Conservation (phyloP, 2,113 vertebrate genomes). For the Spilogale gracilis region DNA sequence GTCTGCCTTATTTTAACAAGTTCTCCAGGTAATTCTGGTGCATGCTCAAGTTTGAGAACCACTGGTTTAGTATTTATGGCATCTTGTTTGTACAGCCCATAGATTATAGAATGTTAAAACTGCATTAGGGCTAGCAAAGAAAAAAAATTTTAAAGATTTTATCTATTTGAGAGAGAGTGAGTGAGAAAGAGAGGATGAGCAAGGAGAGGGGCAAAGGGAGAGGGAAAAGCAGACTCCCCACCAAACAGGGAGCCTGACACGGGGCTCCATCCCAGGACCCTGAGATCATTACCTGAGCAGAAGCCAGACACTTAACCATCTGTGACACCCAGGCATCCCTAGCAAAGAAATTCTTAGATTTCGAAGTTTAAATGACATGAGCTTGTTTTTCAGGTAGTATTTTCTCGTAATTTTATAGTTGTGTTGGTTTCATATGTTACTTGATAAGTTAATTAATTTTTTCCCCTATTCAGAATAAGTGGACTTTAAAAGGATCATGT, state of each 20-base stretch:
- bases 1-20: background rate
- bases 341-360: constrained; percentile 34
- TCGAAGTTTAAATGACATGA: background rate
- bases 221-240: too few relatives aligned
- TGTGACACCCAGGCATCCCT: background rate
- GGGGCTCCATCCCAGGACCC: too few relatives aligned
- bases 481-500: background rate
- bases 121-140: background rate
- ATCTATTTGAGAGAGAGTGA: too few relatives aligned
- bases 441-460: constrained; percentile 21
- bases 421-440: background rate
- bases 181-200: too few relatives aligned
- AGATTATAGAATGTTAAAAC: constrained; percentile 11
- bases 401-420: background rate
- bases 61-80: background rate
- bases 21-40: background rate
- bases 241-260: too few relatives aligned
- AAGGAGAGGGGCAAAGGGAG: too few relatives aligned
- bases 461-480: constrained; percentile 4
- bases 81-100: background rate
- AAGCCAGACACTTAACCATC: too few relatives aligned
- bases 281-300: too few relatives aligned
- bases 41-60: background rate
- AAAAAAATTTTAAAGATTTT: too few relatives aligned
- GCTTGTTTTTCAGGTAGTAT: background rate